Percentiles rank a stretch among this genome's conserved stretches.
Evolutionary conservation across 2,888 invertebrate species (phyloP).

Genomic region (Drosophila merina): DNA sequence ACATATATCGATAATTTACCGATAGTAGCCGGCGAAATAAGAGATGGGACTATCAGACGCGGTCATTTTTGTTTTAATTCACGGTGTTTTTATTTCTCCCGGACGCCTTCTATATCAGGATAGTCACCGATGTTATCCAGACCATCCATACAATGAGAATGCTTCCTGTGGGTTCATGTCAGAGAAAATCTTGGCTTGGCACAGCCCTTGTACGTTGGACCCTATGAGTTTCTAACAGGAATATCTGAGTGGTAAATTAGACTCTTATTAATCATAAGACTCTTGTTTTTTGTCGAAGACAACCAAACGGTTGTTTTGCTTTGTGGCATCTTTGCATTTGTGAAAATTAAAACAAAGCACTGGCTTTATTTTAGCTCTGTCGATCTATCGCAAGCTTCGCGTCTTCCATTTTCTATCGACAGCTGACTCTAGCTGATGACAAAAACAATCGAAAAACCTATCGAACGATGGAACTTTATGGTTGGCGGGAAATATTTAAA

Average conservation of each 20-base stretch:
- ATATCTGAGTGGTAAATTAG: too few species aligned
- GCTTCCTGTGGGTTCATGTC: slow-evolving; percentile 38
- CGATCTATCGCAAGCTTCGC: too few species aligned
- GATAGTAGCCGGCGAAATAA: too few species aligned
- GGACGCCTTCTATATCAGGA: slow-evolving; percentile 74
- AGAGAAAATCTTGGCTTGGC: slow-evolving; percentile 74
- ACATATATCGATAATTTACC: too few species aligned
- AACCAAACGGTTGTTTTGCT: slow-evolving; percentile 66
- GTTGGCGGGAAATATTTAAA: not conserved
- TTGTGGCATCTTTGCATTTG: slow-evolving; percentile 31
- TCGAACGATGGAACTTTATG: not conserved
- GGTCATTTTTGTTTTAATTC: slow-evolving; percentile 40
- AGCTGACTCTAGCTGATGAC: too few species aligned
- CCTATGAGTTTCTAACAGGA: too few species aligned
- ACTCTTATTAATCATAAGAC: too few species aligned
- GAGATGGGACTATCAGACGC: too few species aligned
- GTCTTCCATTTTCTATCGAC: too few species aligned
- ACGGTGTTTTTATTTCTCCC: slow-evolving; percentile 85
- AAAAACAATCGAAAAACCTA: not conserved
- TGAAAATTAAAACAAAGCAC: not conserved
- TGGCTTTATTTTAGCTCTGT: too few species aligned
- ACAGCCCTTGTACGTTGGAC: slow-evolving; percentile 71
- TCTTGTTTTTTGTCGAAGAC: slow-evolving; percentile 86
- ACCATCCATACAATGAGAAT: slow-evolving; percentile 87
- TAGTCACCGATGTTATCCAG: slow-evolving; percentile 87